Base-by-base conservation (phyloP, 37 sponge, comb jelly and placozoan genomes). In the Chondrosia reniformis region DNA sequence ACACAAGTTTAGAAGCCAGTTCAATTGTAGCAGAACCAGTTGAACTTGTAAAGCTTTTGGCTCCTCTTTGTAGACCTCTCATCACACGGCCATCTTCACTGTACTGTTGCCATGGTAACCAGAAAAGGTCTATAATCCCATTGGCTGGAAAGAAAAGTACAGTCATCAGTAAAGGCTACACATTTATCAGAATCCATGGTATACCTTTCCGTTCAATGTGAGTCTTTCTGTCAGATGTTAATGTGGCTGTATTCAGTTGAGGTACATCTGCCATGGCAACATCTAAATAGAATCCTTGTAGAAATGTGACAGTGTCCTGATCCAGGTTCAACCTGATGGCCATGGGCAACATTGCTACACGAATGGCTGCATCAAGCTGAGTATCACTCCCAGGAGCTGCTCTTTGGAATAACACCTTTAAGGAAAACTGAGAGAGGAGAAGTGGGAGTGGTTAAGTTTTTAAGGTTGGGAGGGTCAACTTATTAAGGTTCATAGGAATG, bases 101-200 rank as follows among this genome's bases (percentile, higher is more conserved):
- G 81, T 98, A 98, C 81, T 98, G 99, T 37, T 98, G 91, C 59
- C 82, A 78, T n/a, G 99, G 99, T 42, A 98, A 73, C 78, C 90
- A 86, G 15, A 98, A 79, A 74, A 94, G 86, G 52, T 95, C 94
- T 56, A 94, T 78, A 27, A 91, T 63, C 10, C 97, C 97, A 44
- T 86, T 84, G 24, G 83, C 94, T 93, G 58, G 4, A 10, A 49
- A 49, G 52, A 15, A 49, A n/a, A n/a, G n/a, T n/a, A n/a, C n/a
- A n/a, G n/a, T n/a, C n/a, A n/a, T n/a, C n/a, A n/a, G n/a, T n/a
- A n/a, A n/a, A n/a, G n/a, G n/a, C n/a, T n/a, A n/a, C n/a, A n/a
- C n/a, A n/a, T n/a, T n/a, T n/a, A n/a, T n/a, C n/a, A n/a, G n/a
- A n/a, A n/a, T n/a, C n/a, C n/a, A n/a, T n/a, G n/a, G n/a, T n/a